phyloP scores from a whole-genome alignment of 2,797 vertebrate genomes.

The Pipistrellus nathusii region DNA sequence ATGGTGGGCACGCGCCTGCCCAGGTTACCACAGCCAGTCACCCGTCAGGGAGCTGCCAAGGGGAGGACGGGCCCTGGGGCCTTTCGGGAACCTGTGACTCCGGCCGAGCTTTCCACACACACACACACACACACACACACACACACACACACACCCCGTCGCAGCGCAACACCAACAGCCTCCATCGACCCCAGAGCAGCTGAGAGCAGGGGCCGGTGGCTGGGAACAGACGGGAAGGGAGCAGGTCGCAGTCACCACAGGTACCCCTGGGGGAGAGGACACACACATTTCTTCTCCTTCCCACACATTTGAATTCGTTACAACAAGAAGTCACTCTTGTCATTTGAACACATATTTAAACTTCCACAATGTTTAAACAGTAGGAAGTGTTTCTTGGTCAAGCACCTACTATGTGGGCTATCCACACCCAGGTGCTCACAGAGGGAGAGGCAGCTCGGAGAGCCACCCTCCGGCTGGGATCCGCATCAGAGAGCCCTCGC shows the following conservation, averaged over 20 bases:
- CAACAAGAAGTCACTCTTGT: neutral
- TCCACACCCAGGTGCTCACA: too few relatives aligned
- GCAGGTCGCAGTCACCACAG: neutral
- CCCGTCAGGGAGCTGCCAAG: accelerated
- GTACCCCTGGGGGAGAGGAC: accelerated
- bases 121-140: neutral
- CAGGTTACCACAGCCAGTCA: neutral
- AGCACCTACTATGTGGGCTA: neutral
- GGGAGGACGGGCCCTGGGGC: accelerated
- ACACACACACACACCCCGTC: neutral
- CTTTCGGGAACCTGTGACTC: neutral
- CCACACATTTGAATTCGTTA: neutral
- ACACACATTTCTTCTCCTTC: neutral
- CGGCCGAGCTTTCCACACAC: neutral
- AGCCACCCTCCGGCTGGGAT: neutral
- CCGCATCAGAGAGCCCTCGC: too few relatives aligned
- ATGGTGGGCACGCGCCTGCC: too few relatives aligned
- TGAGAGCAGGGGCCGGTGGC: accelerated
- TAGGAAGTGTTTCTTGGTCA: neutral
- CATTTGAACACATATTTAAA: too few relatives aligned
- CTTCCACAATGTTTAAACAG: neutral
- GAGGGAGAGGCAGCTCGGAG: neutral
- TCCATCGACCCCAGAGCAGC: neutral
- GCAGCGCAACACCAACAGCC: neutral
- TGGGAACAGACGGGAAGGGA: neutral